Conservation (phyloP, 1,140 invertebrate genomes). For the Micrasema minimum region DNA sequence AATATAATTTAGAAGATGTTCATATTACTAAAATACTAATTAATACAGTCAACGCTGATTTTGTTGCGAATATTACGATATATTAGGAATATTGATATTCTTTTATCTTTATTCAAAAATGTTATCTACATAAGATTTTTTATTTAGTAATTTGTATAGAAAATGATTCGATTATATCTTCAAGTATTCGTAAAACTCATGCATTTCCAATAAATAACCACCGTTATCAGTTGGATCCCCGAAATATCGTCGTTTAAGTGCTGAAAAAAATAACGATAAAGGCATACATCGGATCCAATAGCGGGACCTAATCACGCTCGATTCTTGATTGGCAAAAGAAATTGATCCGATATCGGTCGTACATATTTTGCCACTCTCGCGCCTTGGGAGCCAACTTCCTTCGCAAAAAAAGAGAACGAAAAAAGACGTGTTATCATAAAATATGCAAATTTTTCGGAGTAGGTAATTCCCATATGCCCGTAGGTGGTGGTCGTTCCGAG, state of each 20-base stretch:
- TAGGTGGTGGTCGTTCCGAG: constrained; percentile 41
- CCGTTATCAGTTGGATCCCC: neutral
- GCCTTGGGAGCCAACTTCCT: constrained; percentile 25
- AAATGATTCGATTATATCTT: constrained; percentile 6
- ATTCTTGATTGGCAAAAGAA: constrained; percentile 24
- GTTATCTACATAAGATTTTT: too few relatives aligned
- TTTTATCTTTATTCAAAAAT: too few relatives aligned
- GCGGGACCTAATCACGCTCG: constrained; percentile 6
- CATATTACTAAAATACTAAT: too few relatives aligned
- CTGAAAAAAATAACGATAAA: constrained; percentile 14
- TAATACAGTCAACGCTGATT: too few relatives aligned
- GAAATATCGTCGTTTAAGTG: constrained; percentile 9
- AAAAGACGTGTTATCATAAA: constrained; percentile 52
- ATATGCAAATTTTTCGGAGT: constrained; percentile 52
- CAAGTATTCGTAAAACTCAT: constrained; percentile 15
- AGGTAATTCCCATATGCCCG: constrained; percentile 48
- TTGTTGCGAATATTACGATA: too few relatives aligned
- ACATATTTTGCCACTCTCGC: constrained; percentile 30
- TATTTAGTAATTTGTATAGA: neutral
- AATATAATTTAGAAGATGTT: too few relatives aligned
- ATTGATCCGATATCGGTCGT: constrained; percentile 31
- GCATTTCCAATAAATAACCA: constrained; percentile 16
- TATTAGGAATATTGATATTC: too few relatives aligned
- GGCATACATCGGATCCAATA: neutral
- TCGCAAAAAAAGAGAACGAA: constrained; percentile 29